A percentile compares a stretch with the other conserved stretches of the same genome.
Evolutionary conservation across 2,113 vertebrate genomes (phyloP).

Genomic region (Terrapene triunguis): DNA sequence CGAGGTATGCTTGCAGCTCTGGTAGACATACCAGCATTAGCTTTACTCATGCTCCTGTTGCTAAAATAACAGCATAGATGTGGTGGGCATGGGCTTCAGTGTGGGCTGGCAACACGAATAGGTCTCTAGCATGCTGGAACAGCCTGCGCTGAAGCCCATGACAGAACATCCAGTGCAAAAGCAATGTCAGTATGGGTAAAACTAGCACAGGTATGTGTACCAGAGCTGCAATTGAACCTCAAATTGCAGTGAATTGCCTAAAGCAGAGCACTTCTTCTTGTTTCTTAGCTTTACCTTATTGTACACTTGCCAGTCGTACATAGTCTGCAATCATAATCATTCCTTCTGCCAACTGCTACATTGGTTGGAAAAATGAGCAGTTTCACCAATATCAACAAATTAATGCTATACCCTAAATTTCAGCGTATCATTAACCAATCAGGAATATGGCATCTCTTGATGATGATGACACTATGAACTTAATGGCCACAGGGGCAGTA

Average conservation of each 20-base stretch:
- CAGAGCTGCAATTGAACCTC: neutral
- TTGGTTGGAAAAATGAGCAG: rapidly evolving
- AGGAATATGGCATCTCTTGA: neutral
- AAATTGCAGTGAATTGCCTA: neutral
- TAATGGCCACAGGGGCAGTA: neutral
- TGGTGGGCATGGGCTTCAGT: neutral
- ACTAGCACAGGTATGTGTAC: neutral
- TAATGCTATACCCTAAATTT: neutral
- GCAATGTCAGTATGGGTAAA: neutral
- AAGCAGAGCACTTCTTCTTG: neutral
- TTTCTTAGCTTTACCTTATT: neutral
- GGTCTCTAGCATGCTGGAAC: neutral
- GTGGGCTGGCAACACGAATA: neutral
- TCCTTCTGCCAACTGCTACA: neutral
- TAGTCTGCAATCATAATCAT: rapidly evolving
- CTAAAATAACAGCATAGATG: neutral
- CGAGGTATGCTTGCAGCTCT: neutral
- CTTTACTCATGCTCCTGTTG: neutral
- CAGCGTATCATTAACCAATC: neutral
- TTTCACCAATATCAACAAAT: rapidly evolving
- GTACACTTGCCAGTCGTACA: rapidly evolving
- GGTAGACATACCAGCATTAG: neutral
- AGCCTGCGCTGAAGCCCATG: neutral
- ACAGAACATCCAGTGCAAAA: neutral
- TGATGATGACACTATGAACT: rapidly evolving